Conservation (phyloP, 2,113 vertebrate species). For the Vanacampus margaritifer region DNA sequence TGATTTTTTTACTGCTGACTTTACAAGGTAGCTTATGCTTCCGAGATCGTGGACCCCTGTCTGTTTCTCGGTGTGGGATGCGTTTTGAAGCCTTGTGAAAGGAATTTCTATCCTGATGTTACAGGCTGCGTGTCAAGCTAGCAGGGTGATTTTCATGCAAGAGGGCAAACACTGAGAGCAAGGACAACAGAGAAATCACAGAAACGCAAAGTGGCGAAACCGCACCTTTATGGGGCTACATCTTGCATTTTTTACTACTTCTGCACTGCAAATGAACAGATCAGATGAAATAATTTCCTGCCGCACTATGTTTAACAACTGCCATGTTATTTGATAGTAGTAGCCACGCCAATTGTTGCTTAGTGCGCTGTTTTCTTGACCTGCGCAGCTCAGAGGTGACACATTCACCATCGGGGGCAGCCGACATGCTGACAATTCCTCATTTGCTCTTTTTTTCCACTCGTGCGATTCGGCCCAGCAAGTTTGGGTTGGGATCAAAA, state of each 20-base stretch:
- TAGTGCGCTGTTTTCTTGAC: conserved; percentile 56
- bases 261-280: conserved; percentile 14
- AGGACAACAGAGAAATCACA: conserved; percentile 53
- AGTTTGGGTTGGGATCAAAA: conserved; percentile 37
- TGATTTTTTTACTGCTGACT: conserved; percentile 47
- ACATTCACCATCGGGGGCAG: conserved; percentile 37
- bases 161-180: conserved; percentile 64
- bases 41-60: conserved; percentile 12
- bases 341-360: conserved; percentile 46
- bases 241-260: conserved; percentile 14
- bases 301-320: conserved; percentile 48
- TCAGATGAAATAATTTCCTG: conserved; percentile 40
- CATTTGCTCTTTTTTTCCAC: conserved; percentile 53
- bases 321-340: conserved; percentile 51
- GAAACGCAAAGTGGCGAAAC: conserved; percentile 38
- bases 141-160: conserved; percentile 48
- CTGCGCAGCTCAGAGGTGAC: conserved; percentile 50
- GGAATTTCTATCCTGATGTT: conserved; percentile 50
- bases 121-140: conserved; percentile 41
- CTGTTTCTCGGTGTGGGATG: conserved; percentile 24
- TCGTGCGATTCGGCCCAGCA: conserved; percentile 41
- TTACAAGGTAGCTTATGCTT: conserved; percentile 27
- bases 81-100: conserved; percentile 58
- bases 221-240: conserved; percentile 37
- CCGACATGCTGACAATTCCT: conserved; percentile 46